phyloP scores from a whole-genome alignment of 2,888 invertebrate species.

The Schrankia costaestrigalis region DNA sequence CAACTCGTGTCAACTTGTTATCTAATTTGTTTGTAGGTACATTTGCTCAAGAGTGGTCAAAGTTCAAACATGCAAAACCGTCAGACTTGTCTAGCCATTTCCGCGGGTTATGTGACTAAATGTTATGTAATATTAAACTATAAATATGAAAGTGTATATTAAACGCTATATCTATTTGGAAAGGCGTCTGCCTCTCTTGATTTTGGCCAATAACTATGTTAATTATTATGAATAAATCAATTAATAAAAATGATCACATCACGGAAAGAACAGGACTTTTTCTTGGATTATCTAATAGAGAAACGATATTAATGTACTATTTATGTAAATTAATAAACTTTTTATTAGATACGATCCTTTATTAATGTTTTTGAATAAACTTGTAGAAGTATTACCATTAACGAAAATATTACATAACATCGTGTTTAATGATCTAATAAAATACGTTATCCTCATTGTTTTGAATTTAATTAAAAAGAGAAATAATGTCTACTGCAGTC shows the following conservation, averaged over 20 bases:
- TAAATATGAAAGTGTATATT: conserved; percentile 33
- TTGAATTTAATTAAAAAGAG: no score
- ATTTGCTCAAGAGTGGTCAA: no score
- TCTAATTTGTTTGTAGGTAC: no score
- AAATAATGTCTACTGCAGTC: no score
- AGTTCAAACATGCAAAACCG: no score
- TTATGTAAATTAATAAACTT: conserved; percentile 9
- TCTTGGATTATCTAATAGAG: conserved; percentile 55
- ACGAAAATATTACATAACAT: no score
- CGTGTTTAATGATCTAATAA: no score
- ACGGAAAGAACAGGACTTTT: conserved; percentile 33
- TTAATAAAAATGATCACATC: conserved; percentile 22
- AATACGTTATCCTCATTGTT: no score
- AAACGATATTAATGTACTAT: conserved; percentile 40
- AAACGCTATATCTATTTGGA: conserved; percentile 21
- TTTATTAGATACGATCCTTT: not conserved
- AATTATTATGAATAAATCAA: conserved; percentile 37
- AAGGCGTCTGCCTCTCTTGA: conserved; percentile 20
- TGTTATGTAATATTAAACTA: conserved; percentile 22
- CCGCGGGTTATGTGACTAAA: conserved; percentile 7
- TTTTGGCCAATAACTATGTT: conserved; percentile 19
- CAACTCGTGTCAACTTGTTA: no score
- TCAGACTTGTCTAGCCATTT: conserved; percentile 5
- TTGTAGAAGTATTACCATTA: no score
- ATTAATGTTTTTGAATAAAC: not conserved